A percentile compares a stretch with the other conserved stretches of the same genome.
Evolutionary conservation across 2,888 invertebrate species (phyloP).

Genomic region (Dryadula phaetusa): DNA sequence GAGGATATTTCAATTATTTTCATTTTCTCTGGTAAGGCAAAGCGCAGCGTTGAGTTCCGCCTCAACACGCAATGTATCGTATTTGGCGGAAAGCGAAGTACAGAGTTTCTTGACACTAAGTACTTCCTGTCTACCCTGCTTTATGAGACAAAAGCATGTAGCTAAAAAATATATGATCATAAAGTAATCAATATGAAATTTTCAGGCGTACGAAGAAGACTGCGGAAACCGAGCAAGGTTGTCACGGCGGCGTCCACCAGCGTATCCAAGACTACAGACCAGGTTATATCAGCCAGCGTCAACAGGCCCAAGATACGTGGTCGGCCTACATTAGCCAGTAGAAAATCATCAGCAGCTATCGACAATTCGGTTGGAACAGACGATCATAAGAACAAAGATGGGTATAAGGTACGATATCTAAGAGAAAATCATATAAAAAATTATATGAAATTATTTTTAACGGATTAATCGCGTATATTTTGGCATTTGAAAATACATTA

Average conservation of each 20-base stretch:
- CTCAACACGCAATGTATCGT: too few species aligned
- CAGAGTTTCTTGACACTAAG: too few species aligned
- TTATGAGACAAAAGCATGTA: too few species aligned
- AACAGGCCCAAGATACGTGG: constrained; percentile 87
- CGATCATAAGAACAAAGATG: constrained; percentile 87
- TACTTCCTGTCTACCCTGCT: too few species aligned
- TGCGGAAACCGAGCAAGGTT: constrained; percentile 87
- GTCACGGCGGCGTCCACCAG: constrained; percentile 85
- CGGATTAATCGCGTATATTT: too few species aligned
- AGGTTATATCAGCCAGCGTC: constrained; percentile 80
- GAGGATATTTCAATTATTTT: background rate
- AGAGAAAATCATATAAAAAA: too few species aligned
- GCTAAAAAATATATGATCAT: background rate
- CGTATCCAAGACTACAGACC: constrained; percentile 84
- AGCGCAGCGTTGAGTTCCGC: too few species aligned
- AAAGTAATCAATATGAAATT: background rate
- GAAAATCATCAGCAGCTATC: constrained; percentile 81
- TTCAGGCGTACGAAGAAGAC: constrained; percentile 87
- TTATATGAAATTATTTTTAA: too few species aligned
- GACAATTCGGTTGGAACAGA: constrained; percentile 84
- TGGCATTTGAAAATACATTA: too few species aligned
- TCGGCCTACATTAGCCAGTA: constrained; percentile 83
- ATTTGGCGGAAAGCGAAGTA: too few species aligned
- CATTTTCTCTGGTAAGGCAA: too few species aligned
- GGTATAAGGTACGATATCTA: constrained; percentile 83